A percentile compares a stretch with the other conserved stretches of the same genome.
phyloP scores from a whole-genome alignment of 92 coral and sea anemone species.

The Zoanthus gigantus region DNA sequence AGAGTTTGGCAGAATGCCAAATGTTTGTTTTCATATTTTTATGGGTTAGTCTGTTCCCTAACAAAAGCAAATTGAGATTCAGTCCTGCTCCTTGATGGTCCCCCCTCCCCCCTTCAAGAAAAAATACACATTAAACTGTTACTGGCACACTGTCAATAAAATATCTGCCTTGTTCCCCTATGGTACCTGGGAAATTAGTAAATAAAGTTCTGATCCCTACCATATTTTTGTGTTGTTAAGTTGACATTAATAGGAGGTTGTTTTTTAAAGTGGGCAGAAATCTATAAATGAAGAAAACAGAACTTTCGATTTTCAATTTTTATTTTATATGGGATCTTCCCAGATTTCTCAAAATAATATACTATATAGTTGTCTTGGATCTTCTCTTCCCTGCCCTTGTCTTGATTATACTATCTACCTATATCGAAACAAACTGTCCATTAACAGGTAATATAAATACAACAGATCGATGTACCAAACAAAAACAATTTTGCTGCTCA shows the following conservation, averaged over 20 bases:
- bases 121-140: background rate
- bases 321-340: constrained; percentile 1
- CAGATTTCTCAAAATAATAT: background rate
- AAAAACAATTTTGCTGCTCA: constrained; percentile 3
- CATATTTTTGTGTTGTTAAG: constrained; percentile 2
- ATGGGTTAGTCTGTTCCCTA: background rate
- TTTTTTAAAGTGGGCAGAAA: constrained; percentile 3
- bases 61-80: background rate
- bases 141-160: background rate
- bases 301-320: constrained; percentile 1
- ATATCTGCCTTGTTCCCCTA: constrained; percentile 9
- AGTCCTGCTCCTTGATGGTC: background rate
- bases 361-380: background rate
- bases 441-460: background rate
- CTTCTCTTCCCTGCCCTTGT: constrained; percentile 7
- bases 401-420: constrained; percentile 3
- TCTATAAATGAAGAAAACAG: background rate
- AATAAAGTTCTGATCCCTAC: constrained; percentile 4
- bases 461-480: constrained; percentile 11
- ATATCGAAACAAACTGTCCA: constrained; percentile 1
- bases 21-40: constrained; percentile 1
- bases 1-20: constrained; percentile 1
- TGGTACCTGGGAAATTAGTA: constrained; percentile 2
- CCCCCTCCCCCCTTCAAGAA: background rate
- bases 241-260: constrained; percentile 3